A percentile compares a stretch with the other conserved stretches of the same genome.
phyloP scores from a whole-genome alignment of 2,113 vertebrate genomes.

The Hippocampus guttulatus region DNA sequence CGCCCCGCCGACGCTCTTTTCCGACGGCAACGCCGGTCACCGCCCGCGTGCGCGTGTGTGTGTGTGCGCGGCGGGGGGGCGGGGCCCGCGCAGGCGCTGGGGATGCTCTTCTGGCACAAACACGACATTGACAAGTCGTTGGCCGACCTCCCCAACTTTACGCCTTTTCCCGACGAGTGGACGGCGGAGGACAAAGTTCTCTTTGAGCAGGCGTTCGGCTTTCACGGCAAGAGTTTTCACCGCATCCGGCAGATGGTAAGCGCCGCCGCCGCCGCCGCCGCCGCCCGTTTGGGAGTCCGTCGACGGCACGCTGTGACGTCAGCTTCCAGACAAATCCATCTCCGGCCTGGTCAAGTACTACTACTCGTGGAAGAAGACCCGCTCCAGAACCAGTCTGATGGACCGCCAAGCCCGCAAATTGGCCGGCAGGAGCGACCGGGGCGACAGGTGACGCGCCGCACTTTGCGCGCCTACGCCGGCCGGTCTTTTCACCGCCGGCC shows the following conservation, averaged over 20 bases:
- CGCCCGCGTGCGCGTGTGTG: neutral
- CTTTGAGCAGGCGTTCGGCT: conserved; percentile 4
- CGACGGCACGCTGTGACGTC: conserved; percentile 1
- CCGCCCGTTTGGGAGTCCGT: neutral
- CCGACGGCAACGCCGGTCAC: no score
- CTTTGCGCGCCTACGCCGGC: neutral
- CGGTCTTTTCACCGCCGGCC: neutral
- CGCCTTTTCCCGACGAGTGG: conserved; percentile 9
- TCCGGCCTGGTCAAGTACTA: conserved; percentile 98
- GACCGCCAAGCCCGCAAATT: conserved; percentile 95
- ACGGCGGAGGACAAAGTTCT: conserved; percentile 10
- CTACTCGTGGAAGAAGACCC: conserved; percentile 99
- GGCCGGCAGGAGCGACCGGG: conserved; percentile 87
- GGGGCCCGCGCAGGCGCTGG: neutral
- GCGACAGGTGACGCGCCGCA: conserved; percentile 68
- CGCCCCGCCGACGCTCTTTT: no score
- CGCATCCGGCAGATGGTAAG: conserved; percentile 11
- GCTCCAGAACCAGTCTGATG: conserved; percentile 96
- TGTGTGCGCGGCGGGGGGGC: neutral
- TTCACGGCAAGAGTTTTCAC: conserved; percentile 8
- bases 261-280: neutral
- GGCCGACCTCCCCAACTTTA: conserved; percentile 6
- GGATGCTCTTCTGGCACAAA: conserved; percentile 12
- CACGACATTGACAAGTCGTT: conserved; percentile 7
- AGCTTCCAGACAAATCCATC: conserved; percentile 98